Evolutionary conservation across 2,113 vertebrate species (phyloP), one percentile per base, ranked within the genome.

Genomic region (Chionis minor): DNA sequence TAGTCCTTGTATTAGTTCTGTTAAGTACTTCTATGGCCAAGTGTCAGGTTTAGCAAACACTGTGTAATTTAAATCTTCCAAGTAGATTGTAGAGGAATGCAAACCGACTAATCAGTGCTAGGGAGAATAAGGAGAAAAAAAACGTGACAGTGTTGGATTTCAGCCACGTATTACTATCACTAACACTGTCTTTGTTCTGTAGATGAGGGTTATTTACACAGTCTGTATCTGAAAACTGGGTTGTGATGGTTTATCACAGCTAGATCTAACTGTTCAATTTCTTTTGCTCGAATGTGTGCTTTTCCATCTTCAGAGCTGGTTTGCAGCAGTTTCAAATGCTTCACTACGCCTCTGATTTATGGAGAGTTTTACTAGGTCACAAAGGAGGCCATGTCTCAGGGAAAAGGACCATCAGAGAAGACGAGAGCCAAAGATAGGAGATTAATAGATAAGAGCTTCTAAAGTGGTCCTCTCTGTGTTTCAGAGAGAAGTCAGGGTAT

Each of bases 21-120:
- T 81, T 96, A 97, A 98, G 96, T 95, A 97, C 74, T 90, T 92
- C 96, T 96, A 94, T 97, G 97, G 96, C 96, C 92, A 96, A 97
- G 95, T 62, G 49, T 97, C 95, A 95, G 95, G 59, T 90, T 97
- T 87, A 97, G 85, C 95, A 98, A 98, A 97, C 96, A 97, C 86
- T 88, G 69, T 92, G 97, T 94, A 97, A 98, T 97, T 98, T 96
- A 96, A 97, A 81, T 96, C 95, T 97, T 96, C 89, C 83, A 86
- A 81, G 22, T 58, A 96, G 96, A 96, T 83, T 97, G 92, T 73
- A 72, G 88, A 95, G 96, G 98, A 98, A 97, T 98, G 96, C 66
- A 80, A 65, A 54, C 74, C 59, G 56, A 61, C 85, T 97, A 88
- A 97, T 95, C 95, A 65, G 81, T 81, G 30, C 72, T 54, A 40